Evolutionary conservation across 1,140 invertebrate species (phyloP).

Genomic region (Magallana ariakensis): DNA sequence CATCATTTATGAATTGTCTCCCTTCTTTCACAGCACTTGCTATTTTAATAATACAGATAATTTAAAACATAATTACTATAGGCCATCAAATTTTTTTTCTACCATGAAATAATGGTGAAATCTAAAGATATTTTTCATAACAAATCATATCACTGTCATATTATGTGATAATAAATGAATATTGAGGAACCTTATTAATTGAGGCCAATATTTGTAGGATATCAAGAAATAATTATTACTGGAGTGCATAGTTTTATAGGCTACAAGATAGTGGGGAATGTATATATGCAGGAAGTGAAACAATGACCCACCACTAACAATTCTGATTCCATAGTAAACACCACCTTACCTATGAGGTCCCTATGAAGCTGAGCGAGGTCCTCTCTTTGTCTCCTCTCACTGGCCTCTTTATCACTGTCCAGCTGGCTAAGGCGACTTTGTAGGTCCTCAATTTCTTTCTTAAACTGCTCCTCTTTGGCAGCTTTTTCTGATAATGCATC

Average conservation of each 20-base stretch:
- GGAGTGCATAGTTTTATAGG: too few species aligned
- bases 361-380: conserved; percentile 68
- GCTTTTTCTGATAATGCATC: conserved; percentile 60
- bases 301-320: too few species aligned
- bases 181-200: too few species aligned
- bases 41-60: conserved; percentile 69
- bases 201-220: too few species aligned
- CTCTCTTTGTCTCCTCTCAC: conserved; percentile 55
- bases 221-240: too few species aligned
- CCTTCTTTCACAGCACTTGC: conserved; percentile 83
- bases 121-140: too few species aligned
- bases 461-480: conserved; percentile 62
- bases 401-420: conserved; percentile 49
- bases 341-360: conserved; percentile 64
- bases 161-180: too few species aligned
- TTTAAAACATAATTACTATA: neutral
- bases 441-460: conserved; percentile 60
- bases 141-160: too few species aligned
- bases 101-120: too few species aligned
- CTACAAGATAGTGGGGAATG: too few species aligned
- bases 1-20: conserved; percentile 83
- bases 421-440: conserved; percentile 62
- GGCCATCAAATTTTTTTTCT: too few species aligned
- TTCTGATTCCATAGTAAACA: neutral
- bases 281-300: too few species aligned